These are phyloP conservation scores for Heliconius cydno DNA, from an alignment of 2,888 invertebrate species.

Conservation along the genomic window DNA sequence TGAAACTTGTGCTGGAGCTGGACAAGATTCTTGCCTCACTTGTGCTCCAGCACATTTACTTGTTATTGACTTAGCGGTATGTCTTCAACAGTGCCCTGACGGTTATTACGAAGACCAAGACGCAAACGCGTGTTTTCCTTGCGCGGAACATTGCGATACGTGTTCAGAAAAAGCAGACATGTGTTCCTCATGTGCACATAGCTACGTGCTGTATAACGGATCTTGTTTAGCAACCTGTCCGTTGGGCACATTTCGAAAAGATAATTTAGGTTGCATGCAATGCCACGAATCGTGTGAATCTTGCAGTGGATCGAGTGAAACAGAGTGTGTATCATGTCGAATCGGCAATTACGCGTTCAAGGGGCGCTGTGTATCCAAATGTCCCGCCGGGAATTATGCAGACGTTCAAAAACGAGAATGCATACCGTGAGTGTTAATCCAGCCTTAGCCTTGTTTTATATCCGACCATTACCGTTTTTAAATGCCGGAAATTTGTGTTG, in stretches of 20 bases:
- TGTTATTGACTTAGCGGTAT: conserved; percentile 92
- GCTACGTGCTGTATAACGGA: conserved; percentile 91
- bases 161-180: conserved; percentile 92
- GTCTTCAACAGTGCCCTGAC: conserved; percentile 93
- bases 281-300: conserved; percentile 92
- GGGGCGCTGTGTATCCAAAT: conserved; percentile 88
- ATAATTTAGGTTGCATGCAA: conserved; percentile 91
- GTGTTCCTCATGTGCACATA: conserved; percentile 94
- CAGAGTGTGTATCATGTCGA: conserved; percentile 91
- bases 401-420: conserved; percentile 91
- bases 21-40: conserved; percentile 92
- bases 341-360: conserved; percentile 88
- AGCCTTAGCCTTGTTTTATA: conserved; percentile 44
- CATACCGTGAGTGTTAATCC: conserved; percentile 77
- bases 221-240: conserved; percentile 94
- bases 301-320: conserved; percentile 90
- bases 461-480: conserved; percentile 40
- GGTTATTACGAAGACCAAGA: conserved; percentile 92
- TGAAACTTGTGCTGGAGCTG: conserved; percentile 93
- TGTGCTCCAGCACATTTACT: conserved; percentile 93
- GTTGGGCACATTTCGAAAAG: conserved; percentile 91
- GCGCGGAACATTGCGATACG: conserved; percentile 93
- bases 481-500: conserved; percentile 46
- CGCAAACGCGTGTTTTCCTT: conserved; percentile 92
- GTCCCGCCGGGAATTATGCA: conserved; percentile 88